Conservation (phyloP, 2,113 vertebrate genomes). For the Sander vitreus region DNA sequence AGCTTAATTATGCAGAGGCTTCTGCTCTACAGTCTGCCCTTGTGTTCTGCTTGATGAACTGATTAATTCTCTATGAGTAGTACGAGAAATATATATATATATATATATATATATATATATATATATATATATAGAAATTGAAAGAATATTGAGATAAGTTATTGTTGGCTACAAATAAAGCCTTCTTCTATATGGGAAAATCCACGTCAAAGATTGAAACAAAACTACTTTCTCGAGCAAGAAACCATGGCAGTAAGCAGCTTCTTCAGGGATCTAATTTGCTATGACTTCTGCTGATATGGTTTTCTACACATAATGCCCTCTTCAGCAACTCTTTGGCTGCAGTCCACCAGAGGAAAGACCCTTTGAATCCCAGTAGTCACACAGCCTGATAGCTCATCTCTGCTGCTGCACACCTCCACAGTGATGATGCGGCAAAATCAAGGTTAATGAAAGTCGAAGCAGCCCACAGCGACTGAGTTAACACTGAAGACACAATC, state of each 20-base stretch:
- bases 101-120: background rate
- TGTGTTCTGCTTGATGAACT: conserved; percentile 69
- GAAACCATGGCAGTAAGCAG: background rate
- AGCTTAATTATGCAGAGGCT: conserved; percentile 58
- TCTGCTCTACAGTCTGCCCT: conserved; percentile 53
- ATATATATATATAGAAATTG: background rate
- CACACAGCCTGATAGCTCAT: conserved; percentile 43
- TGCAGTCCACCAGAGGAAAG: conserved; percentile 54
- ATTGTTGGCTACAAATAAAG: background rate
- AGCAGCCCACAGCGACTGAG: conserved; percentile 18
- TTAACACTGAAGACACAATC: conserved; percentile 32
- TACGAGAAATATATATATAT: background rate
- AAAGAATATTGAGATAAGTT: background rate
- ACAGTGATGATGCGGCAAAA: conserved; percentile 60
- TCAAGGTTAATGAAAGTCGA: conserved; percentile 74
- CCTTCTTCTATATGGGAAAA: background rate
- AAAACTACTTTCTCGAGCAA: background rate
- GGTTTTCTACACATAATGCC: conserved; percentile 44
- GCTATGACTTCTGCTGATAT: conserved; percentile 61
- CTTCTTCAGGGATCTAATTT: conserved; percentile 57
- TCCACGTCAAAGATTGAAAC: background rate
- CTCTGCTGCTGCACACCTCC: conserved; percentile 37
- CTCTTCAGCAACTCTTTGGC: conserved; percentile 60
- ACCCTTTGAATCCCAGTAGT: conserved; percentile 54
- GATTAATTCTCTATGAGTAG: conserved; percentile 61